phyloP scores from a whole-genome alignment of 2,113 vertebrate species.

The Pangasianodon hypophthalmus region DNA sequence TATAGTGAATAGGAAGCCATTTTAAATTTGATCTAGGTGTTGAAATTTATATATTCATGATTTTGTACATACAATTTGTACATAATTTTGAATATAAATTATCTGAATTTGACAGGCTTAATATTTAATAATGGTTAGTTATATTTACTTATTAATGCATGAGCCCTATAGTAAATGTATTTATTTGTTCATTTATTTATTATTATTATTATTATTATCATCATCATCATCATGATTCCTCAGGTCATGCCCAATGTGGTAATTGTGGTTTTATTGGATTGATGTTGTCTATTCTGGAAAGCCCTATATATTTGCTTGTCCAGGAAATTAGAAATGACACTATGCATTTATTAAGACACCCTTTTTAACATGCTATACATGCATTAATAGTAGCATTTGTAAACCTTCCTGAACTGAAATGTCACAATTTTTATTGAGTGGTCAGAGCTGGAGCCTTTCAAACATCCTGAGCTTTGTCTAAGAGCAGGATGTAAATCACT shows the following conservation, averaged over 20 bases:
- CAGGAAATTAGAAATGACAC: not conserved
- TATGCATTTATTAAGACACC: not conserved
- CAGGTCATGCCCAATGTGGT: not conserved
- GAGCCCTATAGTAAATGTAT: too few species aligned
- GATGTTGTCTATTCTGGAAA: not conserved
- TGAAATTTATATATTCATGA: too few species aligned
- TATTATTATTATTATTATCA: not conserved
- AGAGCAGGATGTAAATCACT: constrained; percentile 28
- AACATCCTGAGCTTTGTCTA: not conserved
- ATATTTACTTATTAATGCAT: not conserved
- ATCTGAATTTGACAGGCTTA: not conserved
- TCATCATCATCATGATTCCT: not conserved
- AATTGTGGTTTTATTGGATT: not conserved
- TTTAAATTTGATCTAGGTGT: not conserved
- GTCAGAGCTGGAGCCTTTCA: constrained; percentile 7
- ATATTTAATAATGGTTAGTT: not conserved
- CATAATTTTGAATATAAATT: not conserved
- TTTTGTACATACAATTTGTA: not conserved
- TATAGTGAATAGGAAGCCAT: not conserved
- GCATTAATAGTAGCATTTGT: constrained; percentile 26
- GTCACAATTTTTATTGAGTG: not conserved
- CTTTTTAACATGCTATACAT: not conserved
- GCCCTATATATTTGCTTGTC: too few species aligned
- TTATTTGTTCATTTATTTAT: too few species aligned
- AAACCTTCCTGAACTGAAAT: constrained; percentile 24